These are phyloP conservation scores for Haliaeetus vocifer DNA, from an alignment of 2,797 vertebrate species.

Conservation along the genomic window DNA sequence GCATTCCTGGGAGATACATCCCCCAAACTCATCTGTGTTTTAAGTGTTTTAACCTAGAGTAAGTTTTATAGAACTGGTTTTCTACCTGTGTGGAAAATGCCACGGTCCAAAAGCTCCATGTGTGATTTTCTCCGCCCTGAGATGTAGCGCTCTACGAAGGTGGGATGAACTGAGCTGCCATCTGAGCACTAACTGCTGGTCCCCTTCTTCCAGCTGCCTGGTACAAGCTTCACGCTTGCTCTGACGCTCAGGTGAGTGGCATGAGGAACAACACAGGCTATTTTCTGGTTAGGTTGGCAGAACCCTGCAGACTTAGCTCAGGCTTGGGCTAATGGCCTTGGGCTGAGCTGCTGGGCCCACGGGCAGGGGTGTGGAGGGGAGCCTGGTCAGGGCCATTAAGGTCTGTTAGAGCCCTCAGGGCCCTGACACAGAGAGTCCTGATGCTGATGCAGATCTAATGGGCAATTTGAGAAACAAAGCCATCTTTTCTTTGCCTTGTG, in stretches of 20 bases:
- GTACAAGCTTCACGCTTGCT: not conserved
- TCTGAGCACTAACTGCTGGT: not conserved
- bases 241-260: not conserved
- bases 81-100: not conserved
- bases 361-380: not conserved
- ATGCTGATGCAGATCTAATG: not conserved
- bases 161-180: not conserved
- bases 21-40: not conserved
- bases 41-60: not conserved
- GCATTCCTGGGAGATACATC: not conserved
- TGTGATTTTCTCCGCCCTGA: not conserved
- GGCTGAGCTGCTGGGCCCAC: not conserved
- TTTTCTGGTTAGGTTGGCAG: not conserved
- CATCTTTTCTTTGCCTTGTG: not conserved
- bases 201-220: not conserved
- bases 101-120: not conserved
- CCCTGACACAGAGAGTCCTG: not conserved
- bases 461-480: not conserved
- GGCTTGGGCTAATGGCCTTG: not conserved
- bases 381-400: not conserved
- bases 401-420: not conserved
- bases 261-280: fast-evolving
- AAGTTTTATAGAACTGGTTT: not conserved
- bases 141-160: fast-evolving
- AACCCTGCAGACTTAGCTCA: not conserved